Percentiles rank a stretch among this genome's conserved stretches.
Conservation (phyloP, 2,888 invertebrate species). For the Drosophila nr. medialis region DNA sequence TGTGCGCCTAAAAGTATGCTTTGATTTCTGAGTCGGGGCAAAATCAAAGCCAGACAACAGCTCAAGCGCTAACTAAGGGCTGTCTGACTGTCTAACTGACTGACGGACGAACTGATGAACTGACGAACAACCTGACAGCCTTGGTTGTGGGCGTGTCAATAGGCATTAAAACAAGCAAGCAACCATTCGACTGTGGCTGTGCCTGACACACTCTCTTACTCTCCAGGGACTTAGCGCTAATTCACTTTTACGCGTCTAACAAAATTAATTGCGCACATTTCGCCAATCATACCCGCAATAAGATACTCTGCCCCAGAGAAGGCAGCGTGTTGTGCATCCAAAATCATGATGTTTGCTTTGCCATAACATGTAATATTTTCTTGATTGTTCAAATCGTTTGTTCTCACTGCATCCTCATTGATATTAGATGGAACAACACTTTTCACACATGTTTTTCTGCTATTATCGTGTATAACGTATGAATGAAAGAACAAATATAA, state of each 20-base stretch:
- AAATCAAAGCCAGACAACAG: slow-evolving; percentile 58
- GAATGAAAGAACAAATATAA: not conserved
- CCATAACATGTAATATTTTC: not conserved
- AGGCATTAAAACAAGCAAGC: slow-evolving; percentile 32
- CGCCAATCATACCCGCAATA: slow-evolving; percentile 47
- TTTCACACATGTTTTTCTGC: not conserved
- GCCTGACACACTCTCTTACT: slow-evolving; percentile 24
- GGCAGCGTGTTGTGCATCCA: not conserved
- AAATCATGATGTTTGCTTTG: not conserved
- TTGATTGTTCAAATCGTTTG: not conserved
- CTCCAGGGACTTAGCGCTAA: slow-evolving; percentile 62
- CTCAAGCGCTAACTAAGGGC: not conserved
- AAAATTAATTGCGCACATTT: slow-evolving; percentile 76
- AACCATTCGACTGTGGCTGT: slow-evolving; percentile 21
- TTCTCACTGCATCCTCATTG: not conserved
- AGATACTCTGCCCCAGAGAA: not conserved
- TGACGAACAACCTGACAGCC: not conserved
- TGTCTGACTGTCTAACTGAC: not conserved
- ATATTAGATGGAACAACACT: not conserved
- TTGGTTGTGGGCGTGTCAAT: slow-evolving; percentile 33
- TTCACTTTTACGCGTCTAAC: slow-evolving; percentile 71
- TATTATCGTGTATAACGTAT: not conserved
- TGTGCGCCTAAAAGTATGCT: slow-evolving; percentile 51
- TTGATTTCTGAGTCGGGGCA: slow-evolving; percentile 54
- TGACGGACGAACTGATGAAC: not conserved